Percentiles rank a stretch among this genome's conserved stretches.
phyloP scores from a whole-genome alignment of 2,888 invertebrate species.

The Lamellibrachia columna region DNA sequence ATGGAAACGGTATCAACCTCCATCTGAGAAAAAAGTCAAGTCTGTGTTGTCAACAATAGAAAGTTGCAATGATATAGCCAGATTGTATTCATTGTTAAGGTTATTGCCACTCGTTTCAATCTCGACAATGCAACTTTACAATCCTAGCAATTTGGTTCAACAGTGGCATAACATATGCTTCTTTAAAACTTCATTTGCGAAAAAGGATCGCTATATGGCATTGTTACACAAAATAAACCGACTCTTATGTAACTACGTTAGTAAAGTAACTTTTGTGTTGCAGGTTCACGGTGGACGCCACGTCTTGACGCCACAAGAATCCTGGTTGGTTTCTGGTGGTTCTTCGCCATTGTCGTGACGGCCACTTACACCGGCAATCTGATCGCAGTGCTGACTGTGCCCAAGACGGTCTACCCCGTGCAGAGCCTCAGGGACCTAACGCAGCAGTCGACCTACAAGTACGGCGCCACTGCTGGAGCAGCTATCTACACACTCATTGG shows the following conservation, averaged over 20 bases:
- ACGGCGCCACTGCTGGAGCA: conserved; percentile 28
- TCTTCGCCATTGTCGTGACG: conserved; percentile 33
- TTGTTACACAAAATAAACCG: too few relatives aligned
- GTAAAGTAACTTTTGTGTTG: neutral
- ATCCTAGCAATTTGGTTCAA: too few relatives aligned
- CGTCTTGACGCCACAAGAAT: conserved; percentile 21
- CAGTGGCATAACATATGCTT: too few relatives aligned
- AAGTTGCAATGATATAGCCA: too few relatives aligned
- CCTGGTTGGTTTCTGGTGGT: conserved; percentile 35
- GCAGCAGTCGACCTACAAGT: conserved; percentile 28
- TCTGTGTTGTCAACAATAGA: too few relatives aligned
- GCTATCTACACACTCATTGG: conserved; percentile 26
- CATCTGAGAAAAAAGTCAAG: too few relatives aligned
- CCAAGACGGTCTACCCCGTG: conserved; percentile 30
- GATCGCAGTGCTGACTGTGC: conserved; percentile 36
- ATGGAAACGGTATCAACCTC: too few relatives aligned
- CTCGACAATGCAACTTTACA: too few relatives aligned
- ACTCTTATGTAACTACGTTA: neutral
- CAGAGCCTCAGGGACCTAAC: conserved; percentile 32
- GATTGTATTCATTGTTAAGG: too few relatives aligned
- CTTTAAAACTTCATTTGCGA: too few relatives aligned
- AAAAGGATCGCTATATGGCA: too few relatives aligned
- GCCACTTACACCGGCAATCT: conserved; percentile 38
- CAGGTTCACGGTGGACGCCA: conserved; percentile 31
- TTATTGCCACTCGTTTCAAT: too few relatives aligned